Conservation (phyloP, 2,888 invertebrate species). For the Cantharis flavilabris region DNA sequence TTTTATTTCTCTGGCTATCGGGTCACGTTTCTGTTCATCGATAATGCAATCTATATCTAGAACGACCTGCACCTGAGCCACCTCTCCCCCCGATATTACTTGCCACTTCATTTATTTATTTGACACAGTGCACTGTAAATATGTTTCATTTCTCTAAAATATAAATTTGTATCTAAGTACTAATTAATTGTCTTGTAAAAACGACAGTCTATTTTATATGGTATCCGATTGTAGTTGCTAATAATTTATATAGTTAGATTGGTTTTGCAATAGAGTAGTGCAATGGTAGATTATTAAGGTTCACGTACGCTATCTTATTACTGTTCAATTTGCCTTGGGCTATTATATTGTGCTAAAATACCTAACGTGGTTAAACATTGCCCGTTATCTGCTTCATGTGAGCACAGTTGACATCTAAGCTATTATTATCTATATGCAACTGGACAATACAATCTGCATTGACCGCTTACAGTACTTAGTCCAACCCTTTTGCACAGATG, state of each 20-base stretch:
- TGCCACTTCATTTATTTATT: slow-evolving; percentile 41
- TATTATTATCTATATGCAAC: slow-evolving; percentile 35
- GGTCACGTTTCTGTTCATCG: slow-evolving; percentile 42
- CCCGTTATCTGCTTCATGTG: slow-evolving; percentile 24
- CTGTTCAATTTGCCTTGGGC: background rate
- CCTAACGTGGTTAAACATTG: slow-evolving; percentile 18
- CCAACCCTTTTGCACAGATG: slow-evolving; percentile 38
- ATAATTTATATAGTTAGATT: background rate
- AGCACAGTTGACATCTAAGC: slow-evolving; percentile 33
- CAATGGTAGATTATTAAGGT: slow-evolving; percentile 17
- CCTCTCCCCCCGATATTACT: slow-evolving; percentile 36
- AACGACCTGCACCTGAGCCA: slow-evolving; percentile 39
- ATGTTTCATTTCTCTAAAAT: slow-evolving; percentile 41
- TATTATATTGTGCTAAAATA: slow-evolving; percentile 1
- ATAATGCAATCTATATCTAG: slow-evolving; percentile 47
- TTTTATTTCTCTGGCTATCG: slow-evolving; percentile 22
- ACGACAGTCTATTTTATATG: background rate
- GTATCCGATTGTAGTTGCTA: background rate
- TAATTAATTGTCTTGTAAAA: background rate
- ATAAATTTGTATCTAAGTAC: slow-evolving; percentile 33
- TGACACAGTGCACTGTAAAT: slow-evolving; percentile 41
- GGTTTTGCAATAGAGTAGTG: background rate
- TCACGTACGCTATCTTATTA: slow-evolving; percentile 11
- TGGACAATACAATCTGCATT: slow-evolving; percentile 37
- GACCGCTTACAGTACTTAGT: slow-evolving; percentile 33